Evolutionary conservation across 2,113 vertebrate genomes (phyloP).

Genomic region (Microcebus griseorufus): DNA sequence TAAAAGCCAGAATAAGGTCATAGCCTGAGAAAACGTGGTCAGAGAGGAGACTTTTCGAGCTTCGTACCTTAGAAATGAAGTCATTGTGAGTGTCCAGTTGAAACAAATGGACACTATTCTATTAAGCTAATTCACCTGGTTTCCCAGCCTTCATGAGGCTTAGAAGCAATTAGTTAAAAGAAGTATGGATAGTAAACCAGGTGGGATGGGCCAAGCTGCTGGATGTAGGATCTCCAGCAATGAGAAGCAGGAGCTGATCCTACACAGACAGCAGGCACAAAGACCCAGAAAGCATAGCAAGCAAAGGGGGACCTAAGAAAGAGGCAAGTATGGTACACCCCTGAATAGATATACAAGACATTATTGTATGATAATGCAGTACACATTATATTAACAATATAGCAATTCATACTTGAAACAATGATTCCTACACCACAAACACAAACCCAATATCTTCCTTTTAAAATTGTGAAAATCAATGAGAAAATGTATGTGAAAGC

Average conservation of each 20-base stretch:
- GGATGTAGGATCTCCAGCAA: background rate
- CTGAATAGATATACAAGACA: background rate
- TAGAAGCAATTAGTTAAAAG: background rate
- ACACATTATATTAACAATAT: background rate
- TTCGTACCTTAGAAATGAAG: background rate
- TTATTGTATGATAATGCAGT: background rate
- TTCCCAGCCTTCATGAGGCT: background rate
- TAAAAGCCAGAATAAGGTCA: background rate
- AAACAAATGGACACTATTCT: slow-evolving; percentile 6
- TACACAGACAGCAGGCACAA: background rate
- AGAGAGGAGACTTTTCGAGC: background rate
- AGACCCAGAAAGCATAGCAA: background rate
- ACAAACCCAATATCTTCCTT: background rate
- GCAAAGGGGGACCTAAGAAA: background rate
- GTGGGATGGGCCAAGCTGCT: background rate
- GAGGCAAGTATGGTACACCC: background rate
- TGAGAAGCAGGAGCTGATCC: background rate
- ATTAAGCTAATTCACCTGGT: background rate
- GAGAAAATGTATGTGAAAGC: background rate
- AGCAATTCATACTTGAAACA: background rate
- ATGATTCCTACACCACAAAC: background rate
- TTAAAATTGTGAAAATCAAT: background rate
- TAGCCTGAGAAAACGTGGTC: background rate
- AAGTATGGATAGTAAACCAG: background rate
- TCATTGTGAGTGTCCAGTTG: background rate